Percentiles rank a stretch among this genome's conserved stretches.
phyloP scores from a whole-genome alignment of 2,888 invertebrate species.

The Erebia epiphron region DNA sequence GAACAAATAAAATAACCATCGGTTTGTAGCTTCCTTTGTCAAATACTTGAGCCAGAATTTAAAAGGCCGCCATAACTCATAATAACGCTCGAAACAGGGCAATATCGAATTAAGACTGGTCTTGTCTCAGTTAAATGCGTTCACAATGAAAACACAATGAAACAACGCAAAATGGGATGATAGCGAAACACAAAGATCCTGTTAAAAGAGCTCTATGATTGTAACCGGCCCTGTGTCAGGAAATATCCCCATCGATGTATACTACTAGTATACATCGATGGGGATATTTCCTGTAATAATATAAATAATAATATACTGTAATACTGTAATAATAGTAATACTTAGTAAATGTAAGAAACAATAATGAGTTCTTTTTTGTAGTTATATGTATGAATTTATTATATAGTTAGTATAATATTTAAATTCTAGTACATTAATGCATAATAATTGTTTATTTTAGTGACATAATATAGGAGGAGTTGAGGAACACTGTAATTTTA shows the following conservation, averaged over 20 bases:
- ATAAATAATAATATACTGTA: too few relatives aligned
- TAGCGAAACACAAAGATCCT: conserved; percentile 55
- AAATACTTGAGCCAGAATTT: conserved; percentile 37
- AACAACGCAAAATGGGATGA: conserved; percentile 54
- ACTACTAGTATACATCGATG: too few relatives aligned
- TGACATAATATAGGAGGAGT: too few relatives aligned
- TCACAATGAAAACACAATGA: conserved; percentile 65
- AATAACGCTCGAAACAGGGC: conserved; percentile 57
- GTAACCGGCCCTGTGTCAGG: conserved; percentile 66
- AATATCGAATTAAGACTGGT: conserved; percentile 66
- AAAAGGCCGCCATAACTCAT: conserved; percentile 42
- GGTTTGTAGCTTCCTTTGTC: conserved; percentile 24
- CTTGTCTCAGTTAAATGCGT: conserved; percentile 68
- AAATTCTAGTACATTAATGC: too few relatives aligned
- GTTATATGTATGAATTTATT: too few relatives aligned
- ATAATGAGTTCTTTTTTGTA: too few relatives aligned
- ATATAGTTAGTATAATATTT: too few relatives aligned
- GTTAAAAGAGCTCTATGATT: conserved; percentile 63
- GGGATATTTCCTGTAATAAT: too few relatives aligned
- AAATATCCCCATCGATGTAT: conserved; percentile 50
- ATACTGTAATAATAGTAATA: too few relatives aligned
- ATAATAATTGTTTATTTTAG: too few relatives aligned
- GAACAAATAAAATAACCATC: conserved; percentile 32
- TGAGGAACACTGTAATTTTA: too few relatives aligned
- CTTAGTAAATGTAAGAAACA: too few relatives aligned